Conservation (phyloP, 2,888 invertebrate species). For the Patella pellucida region DNA sequence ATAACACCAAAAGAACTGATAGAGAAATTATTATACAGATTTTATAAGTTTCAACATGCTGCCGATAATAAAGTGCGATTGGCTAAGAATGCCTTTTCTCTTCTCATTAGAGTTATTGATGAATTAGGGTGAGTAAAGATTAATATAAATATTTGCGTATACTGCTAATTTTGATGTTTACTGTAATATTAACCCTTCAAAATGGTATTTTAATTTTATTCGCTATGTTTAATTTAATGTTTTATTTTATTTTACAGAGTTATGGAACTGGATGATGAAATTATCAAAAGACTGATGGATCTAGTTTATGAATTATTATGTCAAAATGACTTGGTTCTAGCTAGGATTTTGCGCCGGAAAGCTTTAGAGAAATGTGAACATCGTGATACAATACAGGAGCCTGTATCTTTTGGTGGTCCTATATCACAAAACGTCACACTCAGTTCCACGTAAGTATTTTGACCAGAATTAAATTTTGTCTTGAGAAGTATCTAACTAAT, state of each 20-base stretch:
- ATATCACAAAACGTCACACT: conserved; percentile 34
- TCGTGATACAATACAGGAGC: conserved; percentile 38
- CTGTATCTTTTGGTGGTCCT: not conserved
- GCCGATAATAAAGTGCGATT: conserved; percentile 75
- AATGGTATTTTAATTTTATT: too few species aligned
- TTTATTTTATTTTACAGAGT: conserved; percentile 38
- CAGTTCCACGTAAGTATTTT: conserved; percentile 41
- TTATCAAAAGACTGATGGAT: conserved; percentile 88
- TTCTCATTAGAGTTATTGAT: conserved; percentile 93
- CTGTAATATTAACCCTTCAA: not conserved
- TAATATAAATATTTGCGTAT: not conserved
- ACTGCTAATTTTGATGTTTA: not conserved
- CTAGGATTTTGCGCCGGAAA: conserved; percentile 86
- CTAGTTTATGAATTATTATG: conserved; percentile 94
- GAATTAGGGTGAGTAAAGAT: conserved; percentile 88
- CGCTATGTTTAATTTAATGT: not conserved
- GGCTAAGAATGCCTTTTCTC: conserved; percentile 88
- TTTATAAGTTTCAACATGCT: conserved; percentile 80
- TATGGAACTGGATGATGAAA: conserved; percentile 84
- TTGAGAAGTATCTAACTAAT: too few species aligned
- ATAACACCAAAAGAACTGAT: conserved; percentile 89
- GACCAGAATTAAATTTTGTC: too few species aligned
- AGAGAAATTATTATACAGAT: conserved; percentile 85
- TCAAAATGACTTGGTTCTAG: conserved; percentile 91
- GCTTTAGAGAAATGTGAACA: conserved; percentile 86